These are phyloP conservation scores for Cheumatopsyche charites DNA, from an alignment of 1,140 invertebrate genomes.

Conservation along the genomic window DNA sequence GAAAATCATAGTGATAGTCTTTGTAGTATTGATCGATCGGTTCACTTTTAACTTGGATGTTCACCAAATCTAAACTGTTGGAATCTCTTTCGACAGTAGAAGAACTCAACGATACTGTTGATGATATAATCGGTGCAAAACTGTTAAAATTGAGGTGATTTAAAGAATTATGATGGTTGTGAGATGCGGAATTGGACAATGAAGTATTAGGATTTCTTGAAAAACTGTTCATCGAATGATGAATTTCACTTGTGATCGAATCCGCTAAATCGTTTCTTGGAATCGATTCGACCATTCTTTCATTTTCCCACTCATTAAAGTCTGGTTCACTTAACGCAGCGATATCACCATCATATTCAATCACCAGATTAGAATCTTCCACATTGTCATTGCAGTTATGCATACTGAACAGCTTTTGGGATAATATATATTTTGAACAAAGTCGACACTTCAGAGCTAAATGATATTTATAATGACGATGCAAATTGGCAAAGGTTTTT, in stretches of 20 bases:
- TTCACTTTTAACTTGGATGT: conserved; percentile 27
- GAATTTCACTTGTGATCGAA: too few species aligned
- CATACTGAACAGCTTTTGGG: conserved; percentile 52
- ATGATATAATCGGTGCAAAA: conserved; percentile 45
- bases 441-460: conserved; percentile 54
- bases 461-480: conserved; percentile 60
- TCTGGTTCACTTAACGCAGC: conserved; percentile 13
- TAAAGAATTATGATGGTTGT: not conserved
- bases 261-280: not conserved
- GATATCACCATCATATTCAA: conserved; percentile 54
- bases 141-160: conserved; percentile 35
- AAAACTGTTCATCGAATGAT: not conserved
- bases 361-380: conserved; percentile 55
- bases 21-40: conserved; percentile 29
- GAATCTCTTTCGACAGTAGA: conserved; percentile 14
- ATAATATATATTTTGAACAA: conserved; percentile 58
- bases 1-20: conserved; percentile 18
- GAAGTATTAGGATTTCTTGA: not conserved
- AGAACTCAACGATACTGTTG: conserved; percentile 43
- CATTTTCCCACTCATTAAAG: conserved; percentile 15
- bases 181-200: not conserved
- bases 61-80: not conserved
- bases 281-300: conserved; percentile 5
- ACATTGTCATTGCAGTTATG: conserved; percentile 54
- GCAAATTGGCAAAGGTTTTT: conserved; percentile 57